Base-by-base conservation (phyloP, 2,888 invertebrate species). In the Empis stercorea region DNA sequence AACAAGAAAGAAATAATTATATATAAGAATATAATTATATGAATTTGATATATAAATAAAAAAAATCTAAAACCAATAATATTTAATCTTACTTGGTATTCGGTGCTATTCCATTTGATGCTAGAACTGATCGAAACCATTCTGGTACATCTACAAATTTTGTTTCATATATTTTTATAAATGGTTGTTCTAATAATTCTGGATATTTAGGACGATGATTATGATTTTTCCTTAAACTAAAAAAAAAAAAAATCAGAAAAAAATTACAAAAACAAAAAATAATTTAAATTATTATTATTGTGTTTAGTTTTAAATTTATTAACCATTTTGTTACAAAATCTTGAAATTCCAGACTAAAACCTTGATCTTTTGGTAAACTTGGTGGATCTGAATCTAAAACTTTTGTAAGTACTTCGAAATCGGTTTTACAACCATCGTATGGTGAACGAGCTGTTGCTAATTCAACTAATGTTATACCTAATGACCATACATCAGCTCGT, bases 401-500 rank as follows among this genome's bases (percentile, higher is more conserved):
- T 74, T 85, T 85, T 45, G 91, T 84, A 56, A 95, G 79, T 47
- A 96, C 93, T 76, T 97, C 97, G 73, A 99, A 99, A 73, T 97
- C 97, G 61, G 91, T 94, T 72, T 87, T 86, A 70, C 96, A 96
- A 71, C 93, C 88, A 66, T 80, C 78, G 70, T 92, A 92, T 0
- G 97, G 97, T 67, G 95, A 96, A 56, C 85, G 83, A 45, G 95
- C 97, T 13, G 94, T 94, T 41, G 97, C 99, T 61, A 99, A 75
- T 75, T 99, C 99, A 45, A 99, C 91, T 49, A 93, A 75, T 47
- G 92, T 92, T 61, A 93, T 95, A 57, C 99, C 99, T 56, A 99
- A 75, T 55, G 95, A 95, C 99, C 99, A 99, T 44, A 99, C 97
- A 73, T 99, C 99, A 16, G 99, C 97, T 58, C 99, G 79, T 63